Evolutionary conservation across 1,140 invertebrate species (phyloP), one percentile per base, ranked within the genome.

Genomic region (Zeugodacus cucurbitae): DNA sequence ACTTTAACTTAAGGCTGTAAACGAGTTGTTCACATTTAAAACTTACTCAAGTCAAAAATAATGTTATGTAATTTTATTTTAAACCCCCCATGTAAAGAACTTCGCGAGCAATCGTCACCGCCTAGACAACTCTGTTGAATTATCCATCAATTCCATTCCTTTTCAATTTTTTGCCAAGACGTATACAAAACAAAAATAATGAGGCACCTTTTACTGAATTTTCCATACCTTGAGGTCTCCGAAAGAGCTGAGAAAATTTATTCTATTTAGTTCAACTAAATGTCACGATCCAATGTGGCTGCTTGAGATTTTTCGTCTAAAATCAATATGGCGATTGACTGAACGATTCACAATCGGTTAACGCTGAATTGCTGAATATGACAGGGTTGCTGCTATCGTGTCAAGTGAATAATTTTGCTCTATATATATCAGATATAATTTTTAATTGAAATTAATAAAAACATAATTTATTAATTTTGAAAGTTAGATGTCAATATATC

Each of bases 291-390:
- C 82, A 88, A 88, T 88, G 87, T 86, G 87, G 74, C 87, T 86
- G 88, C 59, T 86, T 88, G 88, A 88, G 82, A 88, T 86, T 86
- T 88, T 88, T 88, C 78, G 88, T 88, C 87, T 87, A 87, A 87
- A 87, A 87, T 87, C 87, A 87, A 87, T 87, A 87, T 87, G 82
- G 88, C 88, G 78, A 86, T 48, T 67, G 85, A 58, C 54, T 29
- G 87, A 62, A 85, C 48, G 74, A 62, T 85, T 62, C 82, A 48
- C n/a, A 37, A 48, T 34, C 29, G 67, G 62, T 20, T 78, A 57
- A 14, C n/a, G 74, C 74, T 48, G 74, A 82, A 29, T 78, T n/a
- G 74, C 74, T 48, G 22, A 82, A n/a, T 8, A 3, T 14, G 22
- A 22, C 44, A 82, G 74, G 11, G 74, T 82, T 82, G 41, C 74